These are phyloP conservation scores for Cyclargus thomasi DNA, from an alignment of 1,140 invertebrate species.

Conservation along the genomic window DNA sequence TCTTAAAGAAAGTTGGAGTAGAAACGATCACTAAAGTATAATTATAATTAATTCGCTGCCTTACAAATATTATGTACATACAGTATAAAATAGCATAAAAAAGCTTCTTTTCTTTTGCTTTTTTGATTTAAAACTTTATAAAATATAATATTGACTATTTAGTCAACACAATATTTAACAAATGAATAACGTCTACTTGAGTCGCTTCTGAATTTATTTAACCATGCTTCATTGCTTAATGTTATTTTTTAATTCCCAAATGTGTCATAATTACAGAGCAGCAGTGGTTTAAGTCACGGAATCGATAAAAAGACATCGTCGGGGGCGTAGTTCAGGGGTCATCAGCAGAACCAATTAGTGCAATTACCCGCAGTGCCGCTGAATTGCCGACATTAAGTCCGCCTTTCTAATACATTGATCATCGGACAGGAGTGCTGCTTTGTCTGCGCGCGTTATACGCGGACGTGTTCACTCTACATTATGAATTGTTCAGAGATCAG, in stretches of 20 bases:
- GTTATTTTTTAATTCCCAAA: not conserved
- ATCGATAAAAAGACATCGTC: constrained; percentile 14
- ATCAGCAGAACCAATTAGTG: constrained; percentile 17
- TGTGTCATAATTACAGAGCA: not conserved
- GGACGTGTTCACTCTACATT: constrained; percentile 49
- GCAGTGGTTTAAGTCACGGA: constrained; percentile 13
- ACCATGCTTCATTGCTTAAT: not conserved
- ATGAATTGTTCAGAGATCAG: constrained; percentile 29
- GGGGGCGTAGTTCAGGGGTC: constrained; percentile 13
- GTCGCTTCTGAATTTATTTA: too few species aligned
- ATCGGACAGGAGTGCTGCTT: constrained; percentile 54
- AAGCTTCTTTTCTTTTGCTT: too few species aligned
- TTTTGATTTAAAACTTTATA: too few species aligned
- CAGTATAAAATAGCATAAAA: too few species aligned
- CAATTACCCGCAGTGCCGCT: constrained; percentile 31
- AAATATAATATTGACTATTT: too few species aligned
- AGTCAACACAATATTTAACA: too few species aligned
- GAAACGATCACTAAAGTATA: not conserved
- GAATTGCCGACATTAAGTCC: constrained; percentile 62
- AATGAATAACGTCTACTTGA: too few species aligned
- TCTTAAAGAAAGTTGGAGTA: not conserved
- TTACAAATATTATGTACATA: too few species aligned
- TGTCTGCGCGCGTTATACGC: constrained; percentile 50
- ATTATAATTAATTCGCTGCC: too few species aligned
- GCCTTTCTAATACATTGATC: constrained; percentile 65